phyloP scores from a whole-genome alignment of 2,113 vertebrate species.

The Anhinga rufa region DNA sequence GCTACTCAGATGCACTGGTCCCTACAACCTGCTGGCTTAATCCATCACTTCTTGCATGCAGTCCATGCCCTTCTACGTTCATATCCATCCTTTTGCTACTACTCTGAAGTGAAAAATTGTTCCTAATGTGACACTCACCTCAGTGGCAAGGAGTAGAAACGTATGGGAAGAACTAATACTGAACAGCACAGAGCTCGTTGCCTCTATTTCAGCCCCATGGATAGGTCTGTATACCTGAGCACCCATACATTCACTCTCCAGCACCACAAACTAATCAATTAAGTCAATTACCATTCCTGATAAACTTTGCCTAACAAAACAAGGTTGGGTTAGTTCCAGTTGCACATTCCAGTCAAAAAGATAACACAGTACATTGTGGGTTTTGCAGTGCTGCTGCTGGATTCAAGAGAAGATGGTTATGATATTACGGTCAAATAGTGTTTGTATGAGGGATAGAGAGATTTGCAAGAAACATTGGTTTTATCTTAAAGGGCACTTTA shows the following conservation, averaged over 20 bases:
- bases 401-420: neutral
- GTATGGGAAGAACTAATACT: neutral
- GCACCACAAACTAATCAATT: neutral
- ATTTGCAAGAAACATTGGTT: neutral
- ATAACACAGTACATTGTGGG: neutral
- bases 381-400: neutral
- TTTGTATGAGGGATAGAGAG: neutral
- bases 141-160: neutral
- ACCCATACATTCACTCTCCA: neutral
- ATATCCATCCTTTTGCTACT: neutral
- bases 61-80: neutral
- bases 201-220: neutral
- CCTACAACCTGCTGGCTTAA: neutral
- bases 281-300: neutral
- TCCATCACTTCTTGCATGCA: neutral
- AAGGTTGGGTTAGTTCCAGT: neutral
- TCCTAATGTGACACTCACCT: neutral
- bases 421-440: neutral
- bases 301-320: neutral
- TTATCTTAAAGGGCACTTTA: neutral
- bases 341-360: neutral
- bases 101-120: neutral
- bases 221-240: neutral
- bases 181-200: neutral
- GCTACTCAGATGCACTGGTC: neutral